Conservation (phyloP, 1,140 invertebrate genomes). For the Helicorthomorpha holstii region DNA sequence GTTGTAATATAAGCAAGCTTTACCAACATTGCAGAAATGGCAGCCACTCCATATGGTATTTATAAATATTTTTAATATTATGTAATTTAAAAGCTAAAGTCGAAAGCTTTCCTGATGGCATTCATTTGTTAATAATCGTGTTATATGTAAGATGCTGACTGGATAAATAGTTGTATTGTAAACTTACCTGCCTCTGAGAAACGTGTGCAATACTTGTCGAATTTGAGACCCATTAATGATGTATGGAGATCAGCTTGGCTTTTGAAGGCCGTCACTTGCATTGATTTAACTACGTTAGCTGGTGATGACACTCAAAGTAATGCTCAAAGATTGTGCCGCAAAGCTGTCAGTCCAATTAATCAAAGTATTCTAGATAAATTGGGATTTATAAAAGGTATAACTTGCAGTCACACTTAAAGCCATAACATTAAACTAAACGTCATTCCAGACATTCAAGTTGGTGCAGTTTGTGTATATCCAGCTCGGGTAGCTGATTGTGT, state of each 20-base stretch:
- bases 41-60: background rate
- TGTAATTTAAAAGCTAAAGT: background rate
- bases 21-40: no score
- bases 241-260: conserved; percentile 42
- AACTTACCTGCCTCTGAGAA: conserved; percentile 38
- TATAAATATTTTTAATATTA: background rate
- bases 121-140: background rate
- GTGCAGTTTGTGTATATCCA: conserved; percentile 91
- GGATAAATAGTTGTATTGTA: conserved; percentile 37
- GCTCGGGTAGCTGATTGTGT: conserved; percentile 54
- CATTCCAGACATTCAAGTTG: conserved; percentile 32
- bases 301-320: conserved; percentile 73
- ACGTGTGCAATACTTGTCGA: conserved; percentile 20
- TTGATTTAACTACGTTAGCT: conserved; percentile 78
- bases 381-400: conserved; percentile 17
- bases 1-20: no score
- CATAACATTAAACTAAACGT: background rate
- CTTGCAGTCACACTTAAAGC: conserved; percentile 5
- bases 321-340: conserved; percentile 59
- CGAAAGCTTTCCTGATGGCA: no score
- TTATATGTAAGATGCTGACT: conserved; percentile 31
- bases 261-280: conserved; percentile 57
- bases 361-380: conserved; percentile 26
- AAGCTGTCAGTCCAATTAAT: conserved; percentile 43
- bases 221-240: conserved; percentile 12